These are phyloP conservation scores for Crotalus horridus DNA, from an alignment of 2,113 vertebrate genomes.

Conservation along the genomic window DNA sequence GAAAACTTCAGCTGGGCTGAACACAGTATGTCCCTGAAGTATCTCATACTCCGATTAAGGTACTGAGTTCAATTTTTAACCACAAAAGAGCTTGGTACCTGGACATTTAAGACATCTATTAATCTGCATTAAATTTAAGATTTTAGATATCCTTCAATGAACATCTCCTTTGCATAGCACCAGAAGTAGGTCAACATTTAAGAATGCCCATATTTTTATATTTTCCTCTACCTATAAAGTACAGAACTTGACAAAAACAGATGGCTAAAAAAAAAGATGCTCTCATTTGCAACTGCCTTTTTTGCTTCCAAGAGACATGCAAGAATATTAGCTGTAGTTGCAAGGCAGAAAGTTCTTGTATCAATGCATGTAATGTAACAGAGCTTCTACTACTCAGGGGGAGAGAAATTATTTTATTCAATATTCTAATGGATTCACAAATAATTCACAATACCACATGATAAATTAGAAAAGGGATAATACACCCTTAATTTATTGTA, in stretches of 20 bases:
- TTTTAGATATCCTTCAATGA: background rate
- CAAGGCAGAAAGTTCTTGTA: background rate
- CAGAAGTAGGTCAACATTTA: background rate
- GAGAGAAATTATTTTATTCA: background rate
- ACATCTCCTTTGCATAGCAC: background rate
- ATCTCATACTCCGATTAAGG: background rate
- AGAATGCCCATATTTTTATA: background rate
- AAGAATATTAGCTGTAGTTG: background rate
- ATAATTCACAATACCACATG: background rate
- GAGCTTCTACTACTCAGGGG: background rate
- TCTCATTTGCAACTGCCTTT: background rate
- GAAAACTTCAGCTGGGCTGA: background rate
- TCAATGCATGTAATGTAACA: background rate
- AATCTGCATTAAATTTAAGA: background rate
- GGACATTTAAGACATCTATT: background rate
- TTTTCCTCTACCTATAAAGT: background rate
- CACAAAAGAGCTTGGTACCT: too few species aligned
- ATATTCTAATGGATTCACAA: background rate
- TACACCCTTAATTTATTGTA: slow-evolving; percentile 36
- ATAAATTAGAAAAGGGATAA: slow-evolving; percentile 58
- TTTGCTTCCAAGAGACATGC: background rate
- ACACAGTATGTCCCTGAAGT: background rate
- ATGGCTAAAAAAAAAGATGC: background rate
- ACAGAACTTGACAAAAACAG: background rate
- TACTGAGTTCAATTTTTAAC: background rate